These are phyloP conservation scores for Melospiza melodia DNA, from an alignment of 2,113 vertebrate species.

Conservation along the genomic window DNA sequence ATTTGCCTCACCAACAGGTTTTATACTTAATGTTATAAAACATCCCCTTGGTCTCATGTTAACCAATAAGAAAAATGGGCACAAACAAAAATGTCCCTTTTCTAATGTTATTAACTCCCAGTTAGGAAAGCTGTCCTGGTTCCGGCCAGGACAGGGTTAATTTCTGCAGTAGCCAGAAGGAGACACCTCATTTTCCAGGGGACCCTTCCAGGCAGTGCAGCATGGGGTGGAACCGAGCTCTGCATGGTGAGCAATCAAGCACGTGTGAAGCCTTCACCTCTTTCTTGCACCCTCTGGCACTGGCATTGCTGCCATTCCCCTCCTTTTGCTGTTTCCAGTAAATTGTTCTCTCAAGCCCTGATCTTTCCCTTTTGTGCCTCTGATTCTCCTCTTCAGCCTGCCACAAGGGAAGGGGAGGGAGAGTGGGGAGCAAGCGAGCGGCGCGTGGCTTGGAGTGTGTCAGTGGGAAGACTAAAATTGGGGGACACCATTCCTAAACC, in stretches of 20 bases:
- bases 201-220: background rate
- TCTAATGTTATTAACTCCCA: constrained; percentile 57
- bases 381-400: background rate
- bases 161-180: background rate
- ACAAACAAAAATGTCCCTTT: constrained; percentile 30
- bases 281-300: background rate
- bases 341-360: background rate
- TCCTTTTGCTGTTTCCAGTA: background rate
- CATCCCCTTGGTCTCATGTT: constrained; percentile 61
- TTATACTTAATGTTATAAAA: constrained; percentile 14
- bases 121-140: constrained; percentile 40
- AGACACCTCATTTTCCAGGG: background rate
- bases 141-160: background rate
- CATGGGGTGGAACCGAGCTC: rapidly evolving
- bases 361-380: background rate
- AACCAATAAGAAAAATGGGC: constrained; percentile 51
- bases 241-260: background rate
- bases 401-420: background rate
- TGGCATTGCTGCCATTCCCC: background rate
- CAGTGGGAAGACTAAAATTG: background rate
- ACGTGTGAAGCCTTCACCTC: background rate
- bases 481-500: background rate
- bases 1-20: constrained; percentile 33
- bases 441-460: background rate
- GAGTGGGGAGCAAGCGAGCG: background rate